Percentiles rank a stretch among this genome's conserved stretches.
phyloP scores from a whole-genome alignment of 2,113 vertebrate genomes.

The Stigmatopora nigra region DNA sequence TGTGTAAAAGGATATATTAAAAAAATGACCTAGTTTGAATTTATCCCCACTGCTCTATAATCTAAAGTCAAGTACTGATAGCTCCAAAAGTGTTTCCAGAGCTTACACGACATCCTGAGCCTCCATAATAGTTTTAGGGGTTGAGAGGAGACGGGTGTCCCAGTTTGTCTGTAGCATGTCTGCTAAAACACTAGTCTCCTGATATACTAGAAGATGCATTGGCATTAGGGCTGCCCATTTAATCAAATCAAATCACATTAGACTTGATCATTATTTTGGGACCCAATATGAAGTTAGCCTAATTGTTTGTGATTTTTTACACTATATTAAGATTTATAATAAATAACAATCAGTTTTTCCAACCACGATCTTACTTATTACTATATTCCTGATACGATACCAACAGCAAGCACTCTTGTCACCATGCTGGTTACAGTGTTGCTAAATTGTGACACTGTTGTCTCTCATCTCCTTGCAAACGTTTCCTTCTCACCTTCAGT shows the following conservation, averaged over 20 bases:
- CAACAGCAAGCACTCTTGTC: conserved; percentile 25
- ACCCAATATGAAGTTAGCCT: too few species aligned
- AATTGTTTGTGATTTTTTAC: too few species aligned
- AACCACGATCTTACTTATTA: not conserved
- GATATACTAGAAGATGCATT: not conserved
- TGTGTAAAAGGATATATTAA: not conserved
- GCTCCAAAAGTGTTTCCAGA: conserved; percentile 4
- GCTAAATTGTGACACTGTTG: conserved; percentile 20
- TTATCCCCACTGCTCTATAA: not conserved
- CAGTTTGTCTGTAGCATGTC: not conserved
- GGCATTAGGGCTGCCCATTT: not conserved
- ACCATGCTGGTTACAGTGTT: conserved; percentile 21
- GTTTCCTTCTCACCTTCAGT: conserved; percentile 22
- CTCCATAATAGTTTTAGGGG: conserved; percentile 1
- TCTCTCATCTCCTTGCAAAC: conserved; percentile 13
- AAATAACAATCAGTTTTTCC: not conserved
- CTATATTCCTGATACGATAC: conserved; percentile 21
- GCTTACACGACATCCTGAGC: conserved; percentile 1
- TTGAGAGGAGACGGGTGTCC: not conserved
- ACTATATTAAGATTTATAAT: not conserved
- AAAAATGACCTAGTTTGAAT: not conserved
- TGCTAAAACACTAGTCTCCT: conserved; percentile 1
- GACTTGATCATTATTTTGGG: too few species aligned
- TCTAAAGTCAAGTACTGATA: not conserved
- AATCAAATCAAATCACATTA: too few species aligned